Percentiles rank a stretch among this genome's conserved stretches.
phyloP scores from a whole-genome alignment of 2,797 vertebrate species.

The Sarcoramphus papa region DNA sequence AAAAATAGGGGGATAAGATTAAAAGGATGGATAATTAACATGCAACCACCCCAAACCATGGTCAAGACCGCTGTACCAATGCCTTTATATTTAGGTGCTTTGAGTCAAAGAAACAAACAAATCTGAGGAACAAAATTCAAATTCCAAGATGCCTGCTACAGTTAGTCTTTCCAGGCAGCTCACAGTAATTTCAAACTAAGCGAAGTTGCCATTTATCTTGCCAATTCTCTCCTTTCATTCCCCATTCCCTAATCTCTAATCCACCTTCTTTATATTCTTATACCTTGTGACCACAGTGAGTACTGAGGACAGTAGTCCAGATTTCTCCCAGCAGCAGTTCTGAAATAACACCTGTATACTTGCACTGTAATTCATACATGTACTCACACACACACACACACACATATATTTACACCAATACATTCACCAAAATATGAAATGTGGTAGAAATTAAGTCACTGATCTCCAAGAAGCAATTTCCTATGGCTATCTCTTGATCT shows the following conservation, averaged over 20 bases:
- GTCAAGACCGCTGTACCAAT: neutral
- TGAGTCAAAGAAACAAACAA: neutral
- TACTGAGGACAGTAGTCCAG: neutral
- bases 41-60: neutral
- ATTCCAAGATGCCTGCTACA: neutral
- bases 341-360: neutral
- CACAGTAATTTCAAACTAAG: neutral
- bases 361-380: neutral
- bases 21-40: neutral
- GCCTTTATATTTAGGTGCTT: neutral
- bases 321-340: neutral
- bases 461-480: neutral
- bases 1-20: neutral
- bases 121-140: neutral
- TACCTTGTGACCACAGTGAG: neutral
- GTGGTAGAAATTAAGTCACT: slow-evolving; percentile 5
- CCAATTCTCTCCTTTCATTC: neutral
- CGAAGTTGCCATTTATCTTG: neutral
- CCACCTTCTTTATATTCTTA: neutral
- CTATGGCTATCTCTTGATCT: neutral
- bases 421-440: neutral
- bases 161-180: neutral
- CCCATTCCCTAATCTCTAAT: neutral
- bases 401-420: neutral
- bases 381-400: neutral